phyloP scores from a whole-genome alignment of 1,140 invertebrate genomes.

The Whitmania pigra region DNA sequence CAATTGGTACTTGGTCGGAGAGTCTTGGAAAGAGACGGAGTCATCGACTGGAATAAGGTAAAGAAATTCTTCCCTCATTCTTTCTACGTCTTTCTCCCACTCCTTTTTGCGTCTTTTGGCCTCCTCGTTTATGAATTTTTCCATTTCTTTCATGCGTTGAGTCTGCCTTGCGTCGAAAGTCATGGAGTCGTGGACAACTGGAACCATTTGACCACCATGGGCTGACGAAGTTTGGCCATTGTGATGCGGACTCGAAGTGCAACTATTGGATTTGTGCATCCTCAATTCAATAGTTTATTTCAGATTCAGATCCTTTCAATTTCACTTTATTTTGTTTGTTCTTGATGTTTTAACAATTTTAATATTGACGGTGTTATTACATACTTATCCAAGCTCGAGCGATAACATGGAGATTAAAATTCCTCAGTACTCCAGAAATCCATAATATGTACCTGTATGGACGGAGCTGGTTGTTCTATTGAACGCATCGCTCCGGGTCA shows the following conservation, averaged over 20 bases:
- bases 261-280: too few relatives aligned
- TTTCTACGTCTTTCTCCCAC: constrained; percentile 20
- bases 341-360: too few relatives aligned
- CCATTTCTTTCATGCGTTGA: constrained; percentile 18
- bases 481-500: too few relatives aligned
- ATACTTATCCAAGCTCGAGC: too few relatives aligned
- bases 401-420: too few relatives aligned
- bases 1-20: not conserved
- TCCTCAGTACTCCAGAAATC: too few relatives aligned
- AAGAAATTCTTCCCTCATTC: constrained; percentile 20
- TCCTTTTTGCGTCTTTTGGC: constrained; percentile 16
- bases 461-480: too few relatives aligned
- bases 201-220: constrained; percentile 19
- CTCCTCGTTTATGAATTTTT: constrained; percentile 16
- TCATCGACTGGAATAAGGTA: constrained; percentile 9
- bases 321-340: too few relatives aligned
- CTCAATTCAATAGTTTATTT: too few relatives aligned
- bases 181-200: constrained; percentile 18
- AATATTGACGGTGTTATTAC: too few relatives aligned
- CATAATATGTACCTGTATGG: too few relatives aligned
- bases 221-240: constrained; percentile 1
- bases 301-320: too few relatives aligned
- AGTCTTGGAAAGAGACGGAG: not conserved
- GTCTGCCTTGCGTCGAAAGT: constrained; percentile 15
- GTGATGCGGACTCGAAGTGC: constrained; percentile 9